Conservation (phyloP, 2,888 invertebrate genomes). For the Drosophila paramelanica region DNA sequence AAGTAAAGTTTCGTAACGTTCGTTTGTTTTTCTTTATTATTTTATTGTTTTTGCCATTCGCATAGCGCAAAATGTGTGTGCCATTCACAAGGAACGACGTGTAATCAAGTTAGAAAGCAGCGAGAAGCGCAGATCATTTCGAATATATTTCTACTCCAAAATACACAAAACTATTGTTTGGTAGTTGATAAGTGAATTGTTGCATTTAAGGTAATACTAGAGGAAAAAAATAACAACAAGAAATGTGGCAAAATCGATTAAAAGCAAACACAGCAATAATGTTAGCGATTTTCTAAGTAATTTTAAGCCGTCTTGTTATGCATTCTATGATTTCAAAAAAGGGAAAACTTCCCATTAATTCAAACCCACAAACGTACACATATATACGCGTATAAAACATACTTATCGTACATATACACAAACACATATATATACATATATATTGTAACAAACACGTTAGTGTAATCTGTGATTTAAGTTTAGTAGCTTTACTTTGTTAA, state of each 20-base stretch:
- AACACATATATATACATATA: conserved; percentile 47
- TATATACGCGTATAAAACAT: conserved; percentile 39
- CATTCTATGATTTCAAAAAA: conserved; percentile 58
- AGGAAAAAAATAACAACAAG: conserved; percentile 20
- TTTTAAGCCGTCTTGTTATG: conserved; percentile 64
- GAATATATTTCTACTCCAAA: conserved; percentile 33
- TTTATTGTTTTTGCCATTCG: conserved; percentile 66
- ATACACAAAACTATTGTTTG: conserved; percentile 60
- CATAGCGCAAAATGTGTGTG: conserved; percentile 66
- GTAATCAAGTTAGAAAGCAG: background rate
- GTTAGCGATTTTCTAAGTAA: conserved; percentile 69
- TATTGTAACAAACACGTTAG: conserved; percentile 80
- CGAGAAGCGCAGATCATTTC: conserved; percentile 48
- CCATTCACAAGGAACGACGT: conserved; percentile 64
- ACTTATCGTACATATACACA: conserved; percentile 18
- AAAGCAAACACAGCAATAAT: conserved; percentile 59
- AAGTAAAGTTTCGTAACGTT: conserved; percentile 19
- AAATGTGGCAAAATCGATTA: conserved; percentile 45
- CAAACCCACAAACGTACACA: conserved; percentile 26
- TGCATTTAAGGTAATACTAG: conserved; percentile 63
- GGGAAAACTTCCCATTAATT: conserved; percentile 36
- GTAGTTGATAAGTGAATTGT: conserved; percentile 71
- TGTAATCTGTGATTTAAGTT: conserved; percentile 85
- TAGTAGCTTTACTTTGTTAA: conserved; percentile 83
- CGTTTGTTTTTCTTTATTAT: conserved; percentile 29